Evolutionary conservation across 92 coral and sea anemone species (phyloP).

Genomic region (Desmophyllum pertusum): DNA sequence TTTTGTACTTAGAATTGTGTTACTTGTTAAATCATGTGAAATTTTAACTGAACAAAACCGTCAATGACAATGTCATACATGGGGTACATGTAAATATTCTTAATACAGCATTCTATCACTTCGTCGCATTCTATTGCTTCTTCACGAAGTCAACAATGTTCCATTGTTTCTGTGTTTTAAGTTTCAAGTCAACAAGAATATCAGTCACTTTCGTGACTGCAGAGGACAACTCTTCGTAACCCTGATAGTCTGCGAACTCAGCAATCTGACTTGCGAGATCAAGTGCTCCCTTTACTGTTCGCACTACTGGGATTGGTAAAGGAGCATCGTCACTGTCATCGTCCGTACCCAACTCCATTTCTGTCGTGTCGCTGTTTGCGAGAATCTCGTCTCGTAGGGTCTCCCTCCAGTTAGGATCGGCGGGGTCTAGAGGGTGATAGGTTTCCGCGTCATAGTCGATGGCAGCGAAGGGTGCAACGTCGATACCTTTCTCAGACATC

Average conservation of each 20-base stretch:
- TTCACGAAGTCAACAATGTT: neutral
- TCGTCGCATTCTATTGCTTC: neutral
- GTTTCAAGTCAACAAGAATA: constrained; percentile 11
- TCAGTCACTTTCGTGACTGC: constrained; percentile 21
- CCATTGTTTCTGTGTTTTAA: constrained; percentile 42
- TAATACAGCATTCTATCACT: neutral
- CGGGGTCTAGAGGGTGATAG: constrained; percentile 24
- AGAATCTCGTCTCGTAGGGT: neutral
- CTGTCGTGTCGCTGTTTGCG: neutral
- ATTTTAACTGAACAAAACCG: constrained; percentile 7
- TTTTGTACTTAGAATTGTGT: neutral
- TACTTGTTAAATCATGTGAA: constrained; percentile 4
- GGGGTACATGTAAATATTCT: constrained; percentile 17
- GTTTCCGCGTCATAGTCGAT: constrained; percentile 22
- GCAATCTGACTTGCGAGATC: constrained; percentile 19
- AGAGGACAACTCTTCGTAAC: constrained; percentile 9
- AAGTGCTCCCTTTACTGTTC: constrained; percentile 24
- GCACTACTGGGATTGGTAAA: constrained; percentile 22
- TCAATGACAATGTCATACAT: neutral
- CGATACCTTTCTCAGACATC: constrained; percentile 27
- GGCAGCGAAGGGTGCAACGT: constrained; percentile 16
- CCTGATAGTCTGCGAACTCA: constrained; percentile 38
- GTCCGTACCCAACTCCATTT: neutral
- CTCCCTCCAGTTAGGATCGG: constrained; percentile 34
- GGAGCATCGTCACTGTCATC: neutral